A percentile compares a stretch with the other conserved stretches of the same genome.
Conservation (phyloP, 2,888 invertebrate species). For the Dione juno region DNA sequence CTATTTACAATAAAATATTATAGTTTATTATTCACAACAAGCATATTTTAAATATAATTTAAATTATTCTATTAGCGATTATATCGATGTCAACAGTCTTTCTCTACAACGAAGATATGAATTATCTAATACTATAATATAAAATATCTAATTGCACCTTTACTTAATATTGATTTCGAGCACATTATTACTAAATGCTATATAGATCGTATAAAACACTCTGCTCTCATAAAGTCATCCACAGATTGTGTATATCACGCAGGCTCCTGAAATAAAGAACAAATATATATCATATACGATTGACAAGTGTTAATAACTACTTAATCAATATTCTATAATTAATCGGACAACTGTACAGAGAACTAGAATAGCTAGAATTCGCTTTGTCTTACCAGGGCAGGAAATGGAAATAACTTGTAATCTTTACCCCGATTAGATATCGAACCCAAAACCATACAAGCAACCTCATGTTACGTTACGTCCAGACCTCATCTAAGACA, state of each 20-base stretch:
- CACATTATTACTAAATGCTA: slow-evolving; percentile 26
- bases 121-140: slow-evolving; percentile 26
- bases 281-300: not conserved
- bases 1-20: slow-evolving; percentile 37
- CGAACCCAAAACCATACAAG: no score
- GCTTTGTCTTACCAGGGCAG: no score
- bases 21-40: slow-evolving; percentile 34
- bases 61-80: slow-evolving; percentile 33
- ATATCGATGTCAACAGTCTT: slow-evolving; percentile 47
- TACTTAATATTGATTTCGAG: slow-evolving; percentile 22
- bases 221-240: slow-evolving; percentile 13
- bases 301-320: no score
- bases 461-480: no score
- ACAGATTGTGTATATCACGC: slow-evolving; percentile 45
- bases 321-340: not conserved
- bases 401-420: no score
- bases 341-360: not conserved
- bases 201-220: slow-evolving; percentile 33
- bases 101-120: slow-evolving; percentile 30
- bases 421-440: no score
- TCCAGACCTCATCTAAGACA: slow-evolving; percentile 51
- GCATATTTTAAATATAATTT: slow-evolving; percentile 22
- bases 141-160: slow-evolving; percentile 43
- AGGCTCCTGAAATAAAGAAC: slow-evolving; percentile 47
- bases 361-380: no score